Conservation (phyloP, 1,140 invertebrate species). For the Lucilia cuprina region DNA sequence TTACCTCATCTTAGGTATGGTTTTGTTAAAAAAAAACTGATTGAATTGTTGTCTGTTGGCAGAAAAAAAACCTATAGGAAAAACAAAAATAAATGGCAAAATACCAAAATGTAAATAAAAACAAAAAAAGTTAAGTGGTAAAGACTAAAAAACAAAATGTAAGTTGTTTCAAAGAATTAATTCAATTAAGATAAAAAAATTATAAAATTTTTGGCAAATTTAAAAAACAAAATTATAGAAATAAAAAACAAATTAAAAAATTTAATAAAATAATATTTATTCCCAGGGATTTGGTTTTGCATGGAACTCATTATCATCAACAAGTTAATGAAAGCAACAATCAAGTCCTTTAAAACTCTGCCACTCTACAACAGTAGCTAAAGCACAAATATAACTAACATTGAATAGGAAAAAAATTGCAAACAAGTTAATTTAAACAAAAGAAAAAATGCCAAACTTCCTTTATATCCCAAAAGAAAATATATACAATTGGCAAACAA, state of each 20-base stretch:
- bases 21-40: background rate
- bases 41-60: background rate
- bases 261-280: too few relatives aligned
- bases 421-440: background rate
- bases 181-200: too few relatives aligned
- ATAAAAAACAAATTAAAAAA: too few relatives aligned
- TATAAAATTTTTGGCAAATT: too few relatives aligned
- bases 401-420: background rate
- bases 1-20: background rate
- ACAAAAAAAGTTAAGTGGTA: background rate
- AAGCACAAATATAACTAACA: background rate
- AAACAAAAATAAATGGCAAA: background rate
- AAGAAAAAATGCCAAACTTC: background rate
- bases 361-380: too few relatives aligned
- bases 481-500: background rate
- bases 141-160: background rate
- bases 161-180: too few relatives aligned
- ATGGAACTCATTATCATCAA: too few relatives aligned
- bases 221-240: too few relatives aligned
- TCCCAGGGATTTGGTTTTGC: too few relatives aligned
- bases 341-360: too few relatives aligned
- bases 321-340: too few relatives aligned
- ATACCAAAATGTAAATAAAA: background rate
- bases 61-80: too few relatives aligned
- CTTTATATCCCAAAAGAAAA: background rate